A percentile compares a stretch with the other conserved stretches of the same genome.
Conservation (phyloP, 92 coral and sea anemone species). For the Phenganax marumi region DNA sequence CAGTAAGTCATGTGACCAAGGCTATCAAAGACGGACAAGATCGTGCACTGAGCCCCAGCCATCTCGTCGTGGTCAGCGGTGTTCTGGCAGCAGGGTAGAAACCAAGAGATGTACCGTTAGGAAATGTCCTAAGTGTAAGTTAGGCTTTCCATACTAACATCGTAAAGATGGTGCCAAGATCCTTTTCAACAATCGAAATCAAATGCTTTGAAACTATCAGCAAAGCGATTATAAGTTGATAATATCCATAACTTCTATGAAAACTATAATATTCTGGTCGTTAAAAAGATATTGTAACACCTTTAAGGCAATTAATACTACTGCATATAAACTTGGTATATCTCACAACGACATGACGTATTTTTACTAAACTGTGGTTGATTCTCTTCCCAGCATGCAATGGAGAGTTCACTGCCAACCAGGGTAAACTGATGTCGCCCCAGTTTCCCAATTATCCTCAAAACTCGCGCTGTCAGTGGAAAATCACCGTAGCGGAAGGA, state of each 20-base stretch:
- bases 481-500: conserved; percentile 58
- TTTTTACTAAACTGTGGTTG: too few relatives aligned
- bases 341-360: neutral
- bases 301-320: too few relatives aligned
- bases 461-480: conserved; percentile 73
- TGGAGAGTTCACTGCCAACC: conserved; percentile 45
- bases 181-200: too few relatives aligned
- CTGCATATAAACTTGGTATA: too few relatives aligned
- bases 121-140: conserved; percentile 24
- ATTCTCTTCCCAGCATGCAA: conserved; percentile 60
- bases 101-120: conserved; percentile 1
- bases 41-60: conserved; percentile 50
- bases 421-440: conserved; percentile 72
- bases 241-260: neutral
- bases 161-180: neutral
- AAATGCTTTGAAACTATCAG: too few relatives aligned
- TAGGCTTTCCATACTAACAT: neutral
- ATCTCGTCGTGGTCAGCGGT: conserved; percentile 26
- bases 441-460: conserved; percentile 63
- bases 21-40: conserved; percentile 29
- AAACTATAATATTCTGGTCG: neutral
- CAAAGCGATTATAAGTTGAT: neutral
- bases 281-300: neutral
- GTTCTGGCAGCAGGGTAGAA: conserved; percentile 22
- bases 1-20: conserved; percentile 41